Percentiles rank a stretch among this genome's conserved stretches.
These are phyloP conservation scores for Anastatus disparis DNA, from an alignment of 1,140 invertebrate species.

Conservation along the genomic window DNA sequence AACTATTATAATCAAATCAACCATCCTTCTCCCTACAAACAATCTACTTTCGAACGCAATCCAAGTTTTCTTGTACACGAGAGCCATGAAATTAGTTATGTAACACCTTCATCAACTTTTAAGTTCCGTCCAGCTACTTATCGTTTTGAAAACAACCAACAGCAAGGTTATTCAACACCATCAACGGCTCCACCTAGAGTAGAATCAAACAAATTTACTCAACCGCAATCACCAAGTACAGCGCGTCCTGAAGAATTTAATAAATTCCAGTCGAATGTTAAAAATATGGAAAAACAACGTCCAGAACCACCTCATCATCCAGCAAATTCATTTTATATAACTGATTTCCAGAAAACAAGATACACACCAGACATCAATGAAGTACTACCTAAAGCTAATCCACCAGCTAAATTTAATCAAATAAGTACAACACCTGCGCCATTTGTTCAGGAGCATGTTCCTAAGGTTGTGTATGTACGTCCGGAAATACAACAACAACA, in stretches of 20 bases:
- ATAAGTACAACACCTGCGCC: constrained; percentile 29
- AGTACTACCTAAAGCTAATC: constrained; percentile 55
- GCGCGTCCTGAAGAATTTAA: constrained; percentile 11
- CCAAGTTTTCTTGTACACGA: constrained; percentile 60
- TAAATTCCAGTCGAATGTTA: neutral
- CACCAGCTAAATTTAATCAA: constrained; percentile 54
- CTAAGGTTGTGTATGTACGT: constrained; percentile 48
- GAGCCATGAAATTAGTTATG: constrained; percentile 59
- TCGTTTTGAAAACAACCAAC: constrained; percentile 36
- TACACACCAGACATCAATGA: constrained; percentile 59
- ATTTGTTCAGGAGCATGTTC: constrained; percentile 32
- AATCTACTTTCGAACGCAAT: constrained; percentile 56
- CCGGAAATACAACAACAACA: constrained; percentile 53
- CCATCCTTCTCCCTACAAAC: constrained; percentile 51
- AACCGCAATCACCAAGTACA: constrained; percentile 21
- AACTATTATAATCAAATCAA: constrained; percentile 58
- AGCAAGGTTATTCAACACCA: constrained; percentile 24
- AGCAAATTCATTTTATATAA: constrained; percentile 54
- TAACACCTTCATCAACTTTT: constrained; percentile 55
- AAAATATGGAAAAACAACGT: neutral
- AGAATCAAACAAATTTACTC: constrained; percentile 47
- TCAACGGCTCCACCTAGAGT: constrained; percentile 37
- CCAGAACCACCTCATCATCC: neutral
- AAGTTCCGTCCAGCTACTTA: constrained; percentile 54
- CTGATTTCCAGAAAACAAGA: constrained; percentile 55